These are phyloP conservation scores for Morbakka virulenta DNA, from an alignment of 30 jellyfish, hydroid and myxozoan genomes.

Conservation along the genomic window DNA sequence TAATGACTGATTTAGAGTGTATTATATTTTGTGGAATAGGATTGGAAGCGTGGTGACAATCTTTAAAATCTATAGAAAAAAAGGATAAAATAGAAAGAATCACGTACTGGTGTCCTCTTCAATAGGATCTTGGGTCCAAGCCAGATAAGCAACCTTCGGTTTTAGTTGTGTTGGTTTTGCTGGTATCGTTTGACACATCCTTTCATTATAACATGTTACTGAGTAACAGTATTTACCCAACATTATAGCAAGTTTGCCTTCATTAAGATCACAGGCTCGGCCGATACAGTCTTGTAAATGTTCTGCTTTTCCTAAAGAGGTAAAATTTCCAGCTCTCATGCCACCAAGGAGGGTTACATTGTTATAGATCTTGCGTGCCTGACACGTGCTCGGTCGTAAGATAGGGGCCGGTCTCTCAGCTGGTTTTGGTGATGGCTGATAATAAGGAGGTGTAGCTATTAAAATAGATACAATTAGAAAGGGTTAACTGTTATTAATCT, in stretches of 20 bases:
- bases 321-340: conserved; percentile 90
- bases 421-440: conserved; percentile 50
- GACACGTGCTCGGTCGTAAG: conserved; percentile 96
- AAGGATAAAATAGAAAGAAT: no score
- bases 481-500: no score
- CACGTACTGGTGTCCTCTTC: conserved; percentile 93
- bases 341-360: conserved; percentile 95
- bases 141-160: conserved; percentile 96
- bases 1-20: no score
- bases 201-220: conserved; percentile 89
- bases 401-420: conserved; percentile 89
- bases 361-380: conserved; percentile 88
- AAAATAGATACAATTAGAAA: no score
- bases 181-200: conserved; percentile 95
- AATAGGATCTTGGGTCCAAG: conserved; percentile 99
- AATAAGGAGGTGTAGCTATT: conserved; percentile 37
- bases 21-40: no score
- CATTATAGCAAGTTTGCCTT: conserved; percentile 96
- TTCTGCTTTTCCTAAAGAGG: conserved; percentile 92
- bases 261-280: conserved; percentile 95
- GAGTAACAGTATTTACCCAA: conserved; percentile 93
- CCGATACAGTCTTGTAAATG: conserved; percentile 96
- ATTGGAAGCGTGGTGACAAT: no score
- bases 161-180: conserved; percentile 92
- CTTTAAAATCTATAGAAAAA: no score